phyloP scores from a whole-genome alignment of 2,113 vertebrate species.

The Phainopepla nitens region DNA sequence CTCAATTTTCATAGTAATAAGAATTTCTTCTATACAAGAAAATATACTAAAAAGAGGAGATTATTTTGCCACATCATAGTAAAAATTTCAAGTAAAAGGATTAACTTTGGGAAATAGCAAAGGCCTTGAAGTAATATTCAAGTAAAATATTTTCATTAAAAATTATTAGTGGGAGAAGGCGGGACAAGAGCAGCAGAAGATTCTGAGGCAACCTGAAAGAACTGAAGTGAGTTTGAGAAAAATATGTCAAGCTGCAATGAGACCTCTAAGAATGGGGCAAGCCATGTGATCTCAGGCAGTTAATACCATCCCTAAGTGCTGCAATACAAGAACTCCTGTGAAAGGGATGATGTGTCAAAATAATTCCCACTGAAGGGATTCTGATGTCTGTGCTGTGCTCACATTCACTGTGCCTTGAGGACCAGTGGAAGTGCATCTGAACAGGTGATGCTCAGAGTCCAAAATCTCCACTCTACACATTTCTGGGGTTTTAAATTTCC shows the following conservation, averaged over 20 bases:
- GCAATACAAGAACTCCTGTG: not conserved
- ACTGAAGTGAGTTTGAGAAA: not conserved
- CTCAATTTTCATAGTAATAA: not conserved
- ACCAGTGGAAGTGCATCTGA: not conserved
- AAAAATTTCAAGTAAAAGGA: not conserved
- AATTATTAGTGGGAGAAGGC: not conserved
- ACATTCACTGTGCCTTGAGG: not conserved
- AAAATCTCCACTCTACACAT: fast-evolving
- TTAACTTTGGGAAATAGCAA: not conserved
- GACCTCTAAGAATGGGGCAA: not conserved
- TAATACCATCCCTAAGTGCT: not conserved
- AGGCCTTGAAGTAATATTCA: not conserved
- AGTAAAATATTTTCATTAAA: not conserved
- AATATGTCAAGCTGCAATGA: not conserved
- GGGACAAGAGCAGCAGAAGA: not conserved
- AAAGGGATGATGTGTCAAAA: not conserved
- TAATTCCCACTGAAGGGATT: fast-evolving
- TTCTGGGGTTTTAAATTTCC: not conserved
- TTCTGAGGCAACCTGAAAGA: not conserved
- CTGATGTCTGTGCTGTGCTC: not conserved
- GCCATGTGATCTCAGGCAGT: not conserved
- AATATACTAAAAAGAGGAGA: not conserved
- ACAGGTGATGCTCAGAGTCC: not conserved
- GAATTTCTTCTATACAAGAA: not conserved
- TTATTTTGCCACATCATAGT: not conserved